Percentiles rank a stretch among this genome's conserved stretches.
phyloP scores from a whole-genome alignment of 2,888 invertebrate species.

The Drosophila parthenogenetica region DNA sequence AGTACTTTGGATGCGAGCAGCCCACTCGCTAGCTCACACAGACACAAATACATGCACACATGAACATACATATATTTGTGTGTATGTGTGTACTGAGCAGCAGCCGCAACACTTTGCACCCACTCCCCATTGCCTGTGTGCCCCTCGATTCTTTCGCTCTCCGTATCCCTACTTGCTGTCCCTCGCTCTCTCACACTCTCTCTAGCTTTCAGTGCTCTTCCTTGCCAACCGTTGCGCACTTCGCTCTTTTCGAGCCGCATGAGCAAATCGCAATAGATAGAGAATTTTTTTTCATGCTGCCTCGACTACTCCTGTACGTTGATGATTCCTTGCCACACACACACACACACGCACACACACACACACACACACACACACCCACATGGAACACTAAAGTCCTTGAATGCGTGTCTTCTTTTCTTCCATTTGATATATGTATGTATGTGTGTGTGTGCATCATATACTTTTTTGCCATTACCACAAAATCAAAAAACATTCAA shows the following conservation, averaged over 20 bases:
- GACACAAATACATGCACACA: slow-evolving; percentile 9
- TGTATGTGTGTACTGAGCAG: slow-evolving; percentile 39
- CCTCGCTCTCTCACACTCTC: slow-evolving; percentile 19
- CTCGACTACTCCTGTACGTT: slow-evolving; percentile 60
- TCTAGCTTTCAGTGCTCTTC: background rate
- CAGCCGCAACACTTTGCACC: slow-evolving; percentile 65
- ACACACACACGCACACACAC: slow-evolving; percentile 24
- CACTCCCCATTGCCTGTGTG: slow-evolving; percentile 46
- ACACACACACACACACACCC: slow-evolving; percentile 20
- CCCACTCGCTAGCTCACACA: slow-evolving; percentile 15
- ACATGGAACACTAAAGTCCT: slow-evolving; percentile 41
- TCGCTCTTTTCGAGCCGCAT: slow-evolving; percentile 78
- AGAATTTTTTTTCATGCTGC: slow-evolving; percentile 76
- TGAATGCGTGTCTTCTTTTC: slow-evolving; percentile 47
- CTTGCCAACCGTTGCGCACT: slow-evolving; percentile 54
- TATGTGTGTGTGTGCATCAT: background rate
- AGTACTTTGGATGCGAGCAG: slow-evolving; percentile 17
- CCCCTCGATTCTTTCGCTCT: slow-evolving; percentile 11
- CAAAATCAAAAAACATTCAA: slow-evolving; percentile 1
- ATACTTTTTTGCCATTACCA: slow-evolving; percentile 10
- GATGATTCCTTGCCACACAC: slow-evolving; percentile 55
- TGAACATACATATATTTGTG: slow-evolving; percentile 11
- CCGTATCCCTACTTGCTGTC: slow-evolving; percentile 9
- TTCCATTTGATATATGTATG: background rate
- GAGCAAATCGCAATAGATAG: slow-evolving; percentile 84